Base-by-base conservation (phyloP, 1,140 invertebrate genomes). In the Pinna nobilis region DNA sequence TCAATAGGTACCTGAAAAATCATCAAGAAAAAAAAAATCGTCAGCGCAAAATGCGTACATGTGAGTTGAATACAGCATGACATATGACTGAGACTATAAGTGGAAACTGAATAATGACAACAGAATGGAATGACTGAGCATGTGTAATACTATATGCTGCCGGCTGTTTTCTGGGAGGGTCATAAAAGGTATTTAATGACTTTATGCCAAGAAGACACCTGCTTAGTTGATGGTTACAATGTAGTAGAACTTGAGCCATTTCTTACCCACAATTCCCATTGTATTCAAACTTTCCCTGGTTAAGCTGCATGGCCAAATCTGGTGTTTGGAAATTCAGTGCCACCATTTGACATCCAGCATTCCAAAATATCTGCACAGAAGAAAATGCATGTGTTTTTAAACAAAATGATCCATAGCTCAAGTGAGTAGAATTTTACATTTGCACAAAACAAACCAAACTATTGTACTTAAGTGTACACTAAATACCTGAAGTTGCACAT, bases 241-340 rank as follows among this genome's bases (percentile, higher is more conserved):
- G n/a, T n/a, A n/a, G n/a, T n/a, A n/a, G n/a, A n/a, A n/a, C n/a
- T n/a, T n/a, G n/a, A n/a, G n/a, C n/a, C n/a, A n/a, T n/a, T n/a
- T n/a, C 87, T 83, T 80, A 91, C 90, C 97, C 98, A 78, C 97
- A 97, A 87, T 98, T 98, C 87, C 98, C 98, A 90, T 99, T 99
- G 87, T 99, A 99, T 88, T 99, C 98, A 90, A 99, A 99, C 92
- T 99, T 99, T 75, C 98, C 98, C 91, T 99, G 98, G 91, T 99
- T 99, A 67, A 99, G 91, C 91, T 99, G 98, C 97, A 99, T 99
- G 15, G 97, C 97, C 73, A 99, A 91, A 92, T 99, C 98, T 18
- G 98, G 94, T 15, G 98, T 99, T 93, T 99, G 98, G 90, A 99
- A 99, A 91, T 99, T 99, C n/a, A 99, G 91, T 0, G 98, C 98